Conservation (phyloP, 2,113 vertebrate species). For the Colius striatus region DNA sequence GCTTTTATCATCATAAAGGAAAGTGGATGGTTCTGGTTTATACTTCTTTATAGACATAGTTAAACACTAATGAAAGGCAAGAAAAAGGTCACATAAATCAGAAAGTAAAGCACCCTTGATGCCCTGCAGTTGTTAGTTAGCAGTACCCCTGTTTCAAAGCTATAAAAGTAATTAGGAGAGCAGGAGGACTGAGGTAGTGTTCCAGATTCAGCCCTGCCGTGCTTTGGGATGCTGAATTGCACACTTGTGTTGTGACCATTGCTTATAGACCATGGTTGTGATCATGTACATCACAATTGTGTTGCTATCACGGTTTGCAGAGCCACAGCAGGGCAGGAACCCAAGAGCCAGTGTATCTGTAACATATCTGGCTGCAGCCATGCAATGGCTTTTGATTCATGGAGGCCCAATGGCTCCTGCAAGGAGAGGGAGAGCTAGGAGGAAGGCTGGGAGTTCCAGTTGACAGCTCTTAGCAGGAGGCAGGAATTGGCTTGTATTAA, state of each 20-base stretch:
- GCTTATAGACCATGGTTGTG: background rate
- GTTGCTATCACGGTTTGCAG: background rate
- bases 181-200: background rate
- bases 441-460: background rate
- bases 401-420: background rate
- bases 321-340: background rate
- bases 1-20: background rate
- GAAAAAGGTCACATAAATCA: background rate
- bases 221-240: background rate
- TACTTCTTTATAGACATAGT: background rate
- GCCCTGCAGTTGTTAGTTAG: background rate
- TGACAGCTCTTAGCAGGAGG: background rate
- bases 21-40: background rate
- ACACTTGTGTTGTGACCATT: rapidly evolving
- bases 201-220: background rate
- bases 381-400: background rate
- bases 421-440: background rate
- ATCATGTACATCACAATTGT: too few relatives aligned
- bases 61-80: background rate
- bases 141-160: background rate
- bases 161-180: background rate
- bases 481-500: background rate
- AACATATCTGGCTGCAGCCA: background rate
- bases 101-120: background rate
- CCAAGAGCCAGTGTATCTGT: background rate